A percentile compares a stretch with the other conserved stretches of the same genome.
phyloP scores from a whole-genome alignment of 2,797 vertebrate genomes.

The Centropyge bicolor region DNA sequence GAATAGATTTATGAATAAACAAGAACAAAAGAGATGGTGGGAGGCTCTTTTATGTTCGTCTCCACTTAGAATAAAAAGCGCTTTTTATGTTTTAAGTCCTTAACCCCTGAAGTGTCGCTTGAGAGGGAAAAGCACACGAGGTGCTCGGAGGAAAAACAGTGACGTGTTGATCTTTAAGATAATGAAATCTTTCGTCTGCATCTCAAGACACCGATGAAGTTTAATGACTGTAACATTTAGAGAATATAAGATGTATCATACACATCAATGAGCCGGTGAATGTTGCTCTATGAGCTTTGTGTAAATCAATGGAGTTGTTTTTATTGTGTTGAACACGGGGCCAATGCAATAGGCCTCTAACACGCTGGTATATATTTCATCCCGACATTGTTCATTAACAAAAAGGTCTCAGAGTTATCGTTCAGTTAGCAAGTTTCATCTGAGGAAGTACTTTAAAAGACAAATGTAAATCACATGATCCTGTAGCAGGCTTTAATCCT shows the following conservation, averaged over 20 bases:
- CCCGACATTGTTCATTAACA: constrained; percentile 28
- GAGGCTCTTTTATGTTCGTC: constrained; percentile 34
- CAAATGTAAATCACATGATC: constrained; percentile 38
- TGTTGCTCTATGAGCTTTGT: background rate
- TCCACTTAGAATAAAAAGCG: constrained; percentile 17
- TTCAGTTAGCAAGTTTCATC: constrained; percentile 24
- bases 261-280: constrained; percentile 13
- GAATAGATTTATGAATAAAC: constrained; percentile 25
- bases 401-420: constrained; percentile 40
- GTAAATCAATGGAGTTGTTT: constrained; percentile 19
- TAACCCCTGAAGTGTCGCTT: constrained; percentile 8
- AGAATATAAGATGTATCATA: constrained; percentile 5
- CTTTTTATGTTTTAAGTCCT: constrained; percentile 18
- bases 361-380: constrained; percentile 3
- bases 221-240: constrained; percentile 22
- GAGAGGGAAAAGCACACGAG: background rate
- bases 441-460: constrained; percentile 43
- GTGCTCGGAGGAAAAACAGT: background rate
- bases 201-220: constrained; percentile 36
- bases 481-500: constrained; percentile 16
- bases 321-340: background rate
- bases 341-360: constrained; percentile 1
- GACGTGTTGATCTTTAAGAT: constrained; percentile 9
- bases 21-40: constrained; percentile 13
- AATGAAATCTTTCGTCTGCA: constrained; percentile 18